A percentile compares a stretch with the other conserved stretches of the same genome.
Conservation (phyloP, 2,113 vertebrate species). For the Anguilla rostrata region DNA sequence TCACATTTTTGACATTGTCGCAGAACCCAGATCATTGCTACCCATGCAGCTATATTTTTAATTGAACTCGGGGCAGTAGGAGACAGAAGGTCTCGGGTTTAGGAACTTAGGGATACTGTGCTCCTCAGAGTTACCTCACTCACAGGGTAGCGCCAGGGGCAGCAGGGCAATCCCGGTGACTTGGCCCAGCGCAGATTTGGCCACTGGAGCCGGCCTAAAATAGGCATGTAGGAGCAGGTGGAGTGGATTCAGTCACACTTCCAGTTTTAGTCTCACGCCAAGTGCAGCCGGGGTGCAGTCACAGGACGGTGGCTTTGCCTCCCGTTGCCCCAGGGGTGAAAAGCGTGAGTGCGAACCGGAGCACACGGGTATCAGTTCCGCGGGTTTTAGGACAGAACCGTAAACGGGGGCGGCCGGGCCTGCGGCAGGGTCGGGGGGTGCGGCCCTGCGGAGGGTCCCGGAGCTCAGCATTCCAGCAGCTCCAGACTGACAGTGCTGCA, state of each 20-base stretch:
- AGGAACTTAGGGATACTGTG: not conserved
- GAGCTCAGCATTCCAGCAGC: slow-evolving; percentile 23
- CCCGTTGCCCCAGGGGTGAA: not conserved
- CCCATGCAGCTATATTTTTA: not conserved
- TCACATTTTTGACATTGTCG: too few species aligned
- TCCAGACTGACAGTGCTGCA: slow-evolving; percentile 11
- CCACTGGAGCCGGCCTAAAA: slow-evolving; percentile 26
- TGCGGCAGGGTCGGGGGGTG: not conserved
- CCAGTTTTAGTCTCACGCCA: slow-evolving; percentile 25
- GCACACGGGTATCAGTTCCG: too few species aligned
- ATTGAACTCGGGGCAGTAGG: not conserved
- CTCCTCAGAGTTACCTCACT: slow-evolving; percentile 1
- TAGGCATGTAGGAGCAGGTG: slow-evolving; percentile 26
- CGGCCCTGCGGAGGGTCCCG: not conserved
- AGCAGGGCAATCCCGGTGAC: slow-evolving; percentile 20
- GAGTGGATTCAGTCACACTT: slow-evolving; percentile 29
- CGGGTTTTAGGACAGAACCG: not conserved
- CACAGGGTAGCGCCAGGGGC: not conserved
- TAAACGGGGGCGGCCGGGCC: not conserved
- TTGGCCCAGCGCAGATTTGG: not conserved
- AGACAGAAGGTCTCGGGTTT: not conserved
- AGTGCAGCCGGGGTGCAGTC: slow-evolving; percentile 12
- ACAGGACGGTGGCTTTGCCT: not conserved
- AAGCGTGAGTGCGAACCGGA: not conserved
- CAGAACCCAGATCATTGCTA: too few species aligned